Percentiles rank a stretch among this genome's conserved stretches.
These are phyloP conservation scores for Lanius collurio DNA, from an alignment of 2,113 vertebrate species.

Conservation along the genomic window DNA sequence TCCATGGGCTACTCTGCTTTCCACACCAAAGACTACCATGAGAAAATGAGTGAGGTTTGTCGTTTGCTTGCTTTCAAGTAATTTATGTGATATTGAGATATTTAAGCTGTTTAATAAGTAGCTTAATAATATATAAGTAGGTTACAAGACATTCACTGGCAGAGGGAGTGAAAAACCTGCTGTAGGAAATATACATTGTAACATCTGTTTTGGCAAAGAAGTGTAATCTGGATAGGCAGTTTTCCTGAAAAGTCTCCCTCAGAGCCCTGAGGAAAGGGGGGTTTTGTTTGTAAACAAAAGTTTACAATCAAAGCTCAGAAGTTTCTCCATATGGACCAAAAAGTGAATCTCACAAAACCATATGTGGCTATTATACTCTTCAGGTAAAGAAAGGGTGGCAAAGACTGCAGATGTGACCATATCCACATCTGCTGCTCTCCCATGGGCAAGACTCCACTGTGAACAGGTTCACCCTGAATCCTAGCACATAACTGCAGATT, in stretches of 20 bases:
- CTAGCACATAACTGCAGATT: rapidly evolving
- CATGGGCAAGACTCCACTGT: neutral
- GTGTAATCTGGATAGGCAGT: neutral
- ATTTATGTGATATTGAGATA: neutral
- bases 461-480: neutral
- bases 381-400: neutral
- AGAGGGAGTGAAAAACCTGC: neutral
- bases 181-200: neutral
- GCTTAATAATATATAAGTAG: no score
- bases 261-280: neutral
- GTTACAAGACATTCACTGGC: neutral
- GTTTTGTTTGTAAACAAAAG: neutral
- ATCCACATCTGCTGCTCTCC: neutral
- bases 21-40: neutral
- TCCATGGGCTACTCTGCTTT: neutral
- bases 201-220: neutral
- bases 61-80: neutral
- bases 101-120: neutral
- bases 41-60: neutral
- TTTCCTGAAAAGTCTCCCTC: neutral
- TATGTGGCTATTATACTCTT: neutral
- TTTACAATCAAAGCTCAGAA: neutral
- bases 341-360: neutral
- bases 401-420: neutral
- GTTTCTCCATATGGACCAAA: neutral